These are phyloP conservation scores for Dermatemys mawii DNA, from an alignment of 2,113 vertebrate genomes.

Conservation along the genomic window DNA sequence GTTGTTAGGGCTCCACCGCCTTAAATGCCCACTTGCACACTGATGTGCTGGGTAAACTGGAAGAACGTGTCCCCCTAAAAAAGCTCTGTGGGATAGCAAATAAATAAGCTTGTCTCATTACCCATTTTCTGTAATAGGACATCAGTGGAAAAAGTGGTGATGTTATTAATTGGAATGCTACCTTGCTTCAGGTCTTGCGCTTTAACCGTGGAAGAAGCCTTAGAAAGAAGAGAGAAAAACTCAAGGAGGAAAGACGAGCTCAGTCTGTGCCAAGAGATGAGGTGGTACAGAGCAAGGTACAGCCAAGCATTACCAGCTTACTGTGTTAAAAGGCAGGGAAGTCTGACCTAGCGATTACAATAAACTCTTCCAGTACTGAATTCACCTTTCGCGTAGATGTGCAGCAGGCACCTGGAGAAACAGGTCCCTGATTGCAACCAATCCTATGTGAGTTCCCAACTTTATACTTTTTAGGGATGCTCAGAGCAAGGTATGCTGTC, in stretches of 20 bases:
- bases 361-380: background rate
- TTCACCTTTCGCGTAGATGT: background rate
- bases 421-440: background rate
- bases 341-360: background rate
- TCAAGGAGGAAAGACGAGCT: conserved; percentile 93
- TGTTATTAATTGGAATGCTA: conserved; percentile 37
- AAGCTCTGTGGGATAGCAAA: background rate
- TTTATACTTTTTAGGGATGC: background rate
- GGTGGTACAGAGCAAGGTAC: conserved; percentile 86
- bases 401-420: background rate
- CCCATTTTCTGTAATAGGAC: background rate
- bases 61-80: background rate
- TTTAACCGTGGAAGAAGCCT: conserved; percentile 92
- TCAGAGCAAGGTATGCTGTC: background rate
- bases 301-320: background rate
- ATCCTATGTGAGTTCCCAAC: background rate
- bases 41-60: background rate
- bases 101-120: background rate
- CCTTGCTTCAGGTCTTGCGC: conserved; percentile 84
- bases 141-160: background rate
- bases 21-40: rapidly evolving
- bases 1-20: background rate
- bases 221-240: conserved; percentile 92
- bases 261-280: conserved; percentile 96
- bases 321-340: background rate